Evolutionary conservation across 2,797 vertebrate genomes (phyloP).

Genomic region (Pseudopleuronectes americanus): DNA sequence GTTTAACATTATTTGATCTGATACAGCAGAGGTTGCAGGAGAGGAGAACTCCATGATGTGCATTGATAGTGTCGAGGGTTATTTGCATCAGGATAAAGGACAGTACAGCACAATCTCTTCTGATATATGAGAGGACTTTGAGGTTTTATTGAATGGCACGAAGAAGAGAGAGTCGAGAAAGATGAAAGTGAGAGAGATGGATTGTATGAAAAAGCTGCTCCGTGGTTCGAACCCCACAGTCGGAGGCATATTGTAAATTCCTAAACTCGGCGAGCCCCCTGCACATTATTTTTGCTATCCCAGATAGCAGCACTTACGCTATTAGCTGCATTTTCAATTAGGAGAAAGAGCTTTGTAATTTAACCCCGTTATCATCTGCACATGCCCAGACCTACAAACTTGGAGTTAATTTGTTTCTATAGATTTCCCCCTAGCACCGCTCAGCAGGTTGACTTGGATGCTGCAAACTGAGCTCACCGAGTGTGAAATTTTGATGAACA

Average conservation of each 20-base stretch:
- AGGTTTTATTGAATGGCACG: slow-evolving; percentile 47
- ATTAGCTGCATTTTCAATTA: slow-evolving; percentile 76
- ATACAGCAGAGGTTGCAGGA: background rate
- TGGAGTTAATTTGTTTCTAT: slow-evolving; percentile 73
- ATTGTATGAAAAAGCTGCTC: slow-evolving; percentile 32
- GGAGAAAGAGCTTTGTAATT: slow-evolving; percentile 70
- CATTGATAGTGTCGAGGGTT: slow-evolving; percentile 18
- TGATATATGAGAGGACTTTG: slow-evolving; percentile 33
- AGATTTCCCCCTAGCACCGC: slow-evolving; percentile 69
- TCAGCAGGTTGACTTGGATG: slow-evolving; percentile 57
- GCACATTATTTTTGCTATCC: slow-evolving; percentile 51
- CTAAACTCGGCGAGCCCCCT: slow-evolving; percentile 28
- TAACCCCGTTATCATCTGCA: slow-evolving; percentile 71
- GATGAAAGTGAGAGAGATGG: slow-evolving; percentile 43
- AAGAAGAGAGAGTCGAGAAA: slow-evolving; percentile 33
- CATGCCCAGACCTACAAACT: slow-evolving; percentile 62
- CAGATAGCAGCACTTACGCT: slow-evolving; percentile 75
- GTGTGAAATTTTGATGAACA: slow-evolving; percentile 67
- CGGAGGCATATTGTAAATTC: slow-evolving; percentile 21
- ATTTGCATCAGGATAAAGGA: slow-evolving; percentile 47
- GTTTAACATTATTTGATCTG: background rate
- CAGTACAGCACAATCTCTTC: slow-evolving; percentile 29
- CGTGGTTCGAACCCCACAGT: slow-evolving; percentile 39
- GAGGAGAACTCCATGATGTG: slow-evolving; percentile 21
- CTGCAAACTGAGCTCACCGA: slow-evolving; percentile 43